phyloP scores from a whole-genome alignment of 2,888 invertebrate species.

The Metallyticus violacea region DNA sequence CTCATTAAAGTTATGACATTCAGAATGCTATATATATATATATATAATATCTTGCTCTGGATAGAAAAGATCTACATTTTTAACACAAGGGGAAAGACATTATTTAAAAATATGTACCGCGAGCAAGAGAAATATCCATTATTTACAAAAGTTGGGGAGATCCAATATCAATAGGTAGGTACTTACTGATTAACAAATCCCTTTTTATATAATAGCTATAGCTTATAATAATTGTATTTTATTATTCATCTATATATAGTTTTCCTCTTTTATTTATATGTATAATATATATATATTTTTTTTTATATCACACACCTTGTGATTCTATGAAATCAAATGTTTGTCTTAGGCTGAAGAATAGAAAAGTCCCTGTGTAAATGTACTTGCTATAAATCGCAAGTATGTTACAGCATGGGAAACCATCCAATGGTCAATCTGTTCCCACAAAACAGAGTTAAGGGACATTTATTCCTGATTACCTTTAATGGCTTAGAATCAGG shows the following conservation, averaged over 20 bases:
- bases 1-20: conserved; percentile 10
- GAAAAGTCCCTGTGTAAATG: conserved; percentile 16
- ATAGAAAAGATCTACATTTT: conserved; percentile 15
- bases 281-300: conserved; percentile 32
- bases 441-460: background rate
- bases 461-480: conserved; percentile 12
- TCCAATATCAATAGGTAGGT: conserved; percentile 29
- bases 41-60: conserved; percentile 12
- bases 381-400: background rate
- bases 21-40: conserved; percentile 8
- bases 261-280: conserved; percentile 26
- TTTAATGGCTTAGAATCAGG: conserved; percentile 21
- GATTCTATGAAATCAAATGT: conserved; percentile 31
- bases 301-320: conserved; percentile 33
- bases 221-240: conserved; percentile 30
- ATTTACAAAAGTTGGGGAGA: conserved; percentile 31
- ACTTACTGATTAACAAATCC: background rate
- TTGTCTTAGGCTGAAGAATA: conserved; percentile 27
- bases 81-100: conserved; percentile 19
- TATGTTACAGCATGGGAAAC: conserved; percentile 3
- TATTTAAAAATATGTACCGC: conserved; percentile 22
- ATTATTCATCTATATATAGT: conserved; percentile 32
- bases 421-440: conserved; percentile 13
- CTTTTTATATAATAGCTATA: conserved; percentile 24
- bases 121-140: conserved; percentile 21